These are phyloP conservation scores for Gymnothorax javanicus DNA, from an alignment of 2,797 vertebrate genomes.

Conservation along the genomic window DNA sequence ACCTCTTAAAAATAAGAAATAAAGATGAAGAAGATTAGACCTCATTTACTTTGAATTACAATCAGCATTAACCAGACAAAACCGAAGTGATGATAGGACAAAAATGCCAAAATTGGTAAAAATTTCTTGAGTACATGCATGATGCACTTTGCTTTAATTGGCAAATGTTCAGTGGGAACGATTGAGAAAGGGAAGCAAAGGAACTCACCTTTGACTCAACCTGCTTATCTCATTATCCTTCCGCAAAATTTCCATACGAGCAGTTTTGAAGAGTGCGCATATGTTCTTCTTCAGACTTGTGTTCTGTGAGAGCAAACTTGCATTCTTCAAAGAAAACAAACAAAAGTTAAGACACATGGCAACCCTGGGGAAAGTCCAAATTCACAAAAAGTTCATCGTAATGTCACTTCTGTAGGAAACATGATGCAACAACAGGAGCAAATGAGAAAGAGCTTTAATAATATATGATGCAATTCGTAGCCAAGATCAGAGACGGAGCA, in stretches of 20 bases:
- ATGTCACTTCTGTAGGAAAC: background rate
- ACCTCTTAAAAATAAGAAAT: conserved; percentile 29
- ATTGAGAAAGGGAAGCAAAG: background rate
- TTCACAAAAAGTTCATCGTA: background rate
- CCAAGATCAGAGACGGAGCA: background rate
- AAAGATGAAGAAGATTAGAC: background rate
- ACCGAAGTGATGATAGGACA: background rate
- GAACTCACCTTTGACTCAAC: conserved; percentile 79
- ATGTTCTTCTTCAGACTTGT: conserved; percentile 91
- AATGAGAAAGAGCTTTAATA: background rate
- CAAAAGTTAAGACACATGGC: conserved; percentile 22
- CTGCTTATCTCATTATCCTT: conserved; percentile 93
- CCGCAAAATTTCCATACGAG: conserved; percentile 88
- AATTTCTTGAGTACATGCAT: background rate
- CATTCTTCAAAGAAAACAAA: conserved; percentile 74
- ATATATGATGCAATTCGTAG: background rate
- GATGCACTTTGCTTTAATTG: background rate
- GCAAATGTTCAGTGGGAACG: background rate
- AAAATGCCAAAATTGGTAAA: background rate
- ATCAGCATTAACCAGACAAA: background rate
- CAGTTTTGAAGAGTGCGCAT: conserved; percentile 91
- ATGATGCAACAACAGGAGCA: background rate
- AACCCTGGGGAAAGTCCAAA: background rate
- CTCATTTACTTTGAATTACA: background rate
- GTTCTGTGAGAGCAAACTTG: conserved; percentile 85